Evolutionary conservation across 2,113 vertebrate species (phyloP).

Genomic region (Podocnemis expansa): DNA sequence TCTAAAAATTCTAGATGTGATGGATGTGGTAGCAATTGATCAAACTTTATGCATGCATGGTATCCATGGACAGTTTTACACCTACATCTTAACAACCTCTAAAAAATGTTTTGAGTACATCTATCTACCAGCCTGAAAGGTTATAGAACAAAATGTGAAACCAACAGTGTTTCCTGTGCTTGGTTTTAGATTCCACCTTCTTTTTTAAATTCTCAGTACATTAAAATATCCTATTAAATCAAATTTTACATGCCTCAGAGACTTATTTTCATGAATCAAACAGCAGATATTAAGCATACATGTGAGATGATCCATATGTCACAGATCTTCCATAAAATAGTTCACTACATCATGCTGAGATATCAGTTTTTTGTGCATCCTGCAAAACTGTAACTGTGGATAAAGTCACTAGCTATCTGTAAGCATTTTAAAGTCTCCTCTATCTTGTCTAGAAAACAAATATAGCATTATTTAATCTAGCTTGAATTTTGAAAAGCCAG

Average conservation of each 20-base stretch:
- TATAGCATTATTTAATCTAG: neutral
- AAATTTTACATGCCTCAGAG: neutral
- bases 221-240: neutral
- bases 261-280: neutral
- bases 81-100: neutral
- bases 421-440: accelerated
- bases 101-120: neutral
- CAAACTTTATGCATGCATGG: neutral
- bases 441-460: accelerated
- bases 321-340: neutral
- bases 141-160: neutral
- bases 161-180: accelerated
- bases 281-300: accelerated
- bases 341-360: neutral
- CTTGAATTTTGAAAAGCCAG: neutral
- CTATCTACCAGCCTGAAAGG: neutral
- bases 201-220: neutral
- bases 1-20: neutral
- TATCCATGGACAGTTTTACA: neutral
- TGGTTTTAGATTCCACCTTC: neutral
- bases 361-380: accelerated
- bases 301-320: neutral
- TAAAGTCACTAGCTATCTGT: neutral
- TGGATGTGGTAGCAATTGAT: neutral
- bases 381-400: neutral